A percentile compares a stretch with the other conserved stretches of the same genome.
Conservation (phyloP, 2,113 vertebrate genomes). For the Zosterops lateralis region DNA sequence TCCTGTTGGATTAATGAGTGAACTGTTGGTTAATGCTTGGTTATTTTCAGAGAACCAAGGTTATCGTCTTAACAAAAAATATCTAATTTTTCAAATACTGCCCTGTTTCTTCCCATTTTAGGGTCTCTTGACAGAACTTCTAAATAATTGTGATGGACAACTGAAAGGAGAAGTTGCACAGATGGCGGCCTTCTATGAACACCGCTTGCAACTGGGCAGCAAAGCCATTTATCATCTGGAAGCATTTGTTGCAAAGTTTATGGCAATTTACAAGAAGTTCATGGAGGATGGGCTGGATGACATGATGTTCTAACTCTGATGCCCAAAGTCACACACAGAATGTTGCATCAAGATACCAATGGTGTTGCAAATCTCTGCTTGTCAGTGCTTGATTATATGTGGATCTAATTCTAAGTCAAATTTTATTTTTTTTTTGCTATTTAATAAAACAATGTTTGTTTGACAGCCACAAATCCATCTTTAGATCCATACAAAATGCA, state of each 20-base stretch:
- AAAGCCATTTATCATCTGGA: constrained; percentile 98
- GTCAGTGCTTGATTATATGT: neutral
- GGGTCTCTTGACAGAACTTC: constrained; percentile 89
- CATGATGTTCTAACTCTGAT: constrained; percentile 85
- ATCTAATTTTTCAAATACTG: neutral
- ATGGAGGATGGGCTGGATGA: constrained; percentile 97
- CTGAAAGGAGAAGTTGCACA: constrained; percentile 94
- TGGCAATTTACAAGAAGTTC: constrained; percentile 98
- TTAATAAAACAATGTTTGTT: neutral
- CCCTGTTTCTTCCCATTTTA: constrained; percentile 35
- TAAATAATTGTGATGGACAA: constrained; percentile 94
- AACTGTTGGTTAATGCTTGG: neutral
- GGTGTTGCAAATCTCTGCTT: neutral
- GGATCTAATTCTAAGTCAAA: neutral
- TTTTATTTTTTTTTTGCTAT: neutral
- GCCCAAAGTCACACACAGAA: neutral
- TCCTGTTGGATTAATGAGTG: neutral
- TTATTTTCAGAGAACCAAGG: neutral
- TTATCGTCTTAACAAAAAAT: neutral
- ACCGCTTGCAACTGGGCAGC: constrained; percentile 91
- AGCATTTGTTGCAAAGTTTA: constrained; percentile 96
- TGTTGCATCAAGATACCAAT: neutral
- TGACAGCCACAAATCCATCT: neutral
- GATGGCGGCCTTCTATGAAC: constrained; percentile 92
- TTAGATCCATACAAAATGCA: neutral